A percentile compares a stretch with the other conserved stretches of the same genome.
Evolutionary conservation across 2,888 invertebrate species (phyloP).

Genomic region (Serrognathus titanus): DNA sequence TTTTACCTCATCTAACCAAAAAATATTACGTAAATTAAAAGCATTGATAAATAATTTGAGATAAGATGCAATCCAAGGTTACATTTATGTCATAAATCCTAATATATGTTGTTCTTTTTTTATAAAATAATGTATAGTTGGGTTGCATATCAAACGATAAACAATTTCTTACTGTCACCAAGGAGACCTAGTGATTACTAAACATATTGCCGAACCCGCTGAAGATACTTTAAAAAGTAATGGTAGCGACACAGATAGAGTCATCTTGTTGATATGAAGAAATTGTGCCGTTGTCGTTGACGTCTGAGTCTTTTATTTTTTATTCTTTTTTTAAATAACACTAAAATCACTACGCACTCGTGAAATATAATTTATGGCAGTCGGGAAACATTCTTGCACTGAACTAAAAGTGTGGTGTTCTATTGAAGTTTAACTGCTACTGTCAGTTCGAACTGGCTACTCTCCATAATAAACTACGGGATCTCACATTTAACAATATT

Average conservation of each 20-base stretch:
- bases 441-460: conserved; percentile 43
- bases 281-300: conserved; percentile 44
- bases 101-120: too few relatives aligned
- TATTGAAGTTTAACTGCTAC: conserved; percentile 31
- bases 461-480: conserved; percentile 44
- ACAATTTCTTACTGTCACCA: too few relatives aligned
- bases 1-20: too few relatives aligned
- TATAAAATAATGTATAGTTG: too few relatives aligned
- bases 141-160: too few relatives aligned
- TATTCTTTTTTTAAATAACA: conserved; percentile 36
- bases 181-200: background rate
- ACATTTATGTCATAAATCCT: too few relatives aligned
- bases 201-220: conserved; percentile 10
- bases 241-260: conserved; percentile 29
- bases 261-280: conserved; percentile 46
- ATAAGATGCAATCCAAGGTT: too few relatives aligned
- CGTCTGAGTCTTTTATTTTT: conserved; percentile 27
- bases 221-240: conserved; percentile 5
- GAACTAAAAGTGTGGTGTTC: conserved; percentile 37
- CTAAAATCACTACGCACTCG: conserved; percentile 45
- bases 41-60: too few relatives aligned
- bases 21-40: too few relatives aligned
- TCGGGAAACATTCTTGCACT: conserved; percentile 44
- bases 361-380: conserved; percentile 41
- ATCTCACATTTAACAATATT: conserved; percentile 47